phyloP scores from a whole-genome alignment of 2,888 invertebrate species.

The Tenthredo distinguenda region DNA sequence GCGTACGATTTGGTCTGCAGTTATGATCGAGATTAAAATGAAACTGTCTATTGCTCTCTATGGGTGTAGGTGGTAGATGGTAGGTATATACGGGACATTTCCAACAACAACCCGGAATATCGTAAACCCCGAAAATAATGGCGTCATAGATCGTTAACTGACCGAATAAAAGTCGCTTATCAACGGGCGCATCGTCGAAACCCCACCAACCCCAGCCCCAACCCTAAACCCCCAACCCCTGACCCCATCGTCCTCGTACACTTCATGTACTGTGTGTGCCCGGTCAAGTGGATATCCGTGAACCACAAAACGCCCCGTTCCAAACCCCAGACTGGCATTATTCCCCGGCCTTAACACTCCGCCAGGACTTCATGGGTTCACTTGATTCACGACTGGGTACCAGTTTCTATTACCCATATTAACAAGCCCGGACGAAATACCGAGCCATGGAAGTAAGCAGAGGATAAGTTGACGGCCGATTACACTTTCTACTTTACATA shows the following conservation, averaged over 20 bases:
- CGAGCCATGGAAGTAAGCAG: not conserved
- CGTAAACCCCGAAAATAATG: slow-evolving; percentile 37
- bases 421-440: not conserved
- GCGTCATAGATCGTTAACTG: slow-evolving; percentile 43
- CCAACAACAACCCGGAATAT: not conserved
- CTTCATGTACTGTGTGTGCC: not conserved
- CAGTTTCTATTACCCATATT: slow-evolving; percentile 33
- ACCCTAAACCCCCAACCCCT: not conserved
- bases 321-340: not conserved
- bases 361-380: not conserved
- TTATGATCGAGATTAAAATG: slow-evolving; percentile 32
- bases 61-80: not conserved
- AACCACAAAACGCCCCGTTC: slow-evolving; percentile 28
- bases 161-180: slow-evolving; percentile 50
- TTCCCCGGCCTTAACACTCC: not conserved
- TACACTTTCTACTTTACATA: not conserved
- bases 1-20: not conserved
- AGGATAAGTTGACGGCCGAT: not conserved
- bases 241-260: not conserved
- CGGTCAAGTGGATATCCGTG: slow-evolving; percentile 44
- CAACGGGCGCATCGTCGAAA: slow-evolving; percentile 11
- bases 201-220: not conserved
- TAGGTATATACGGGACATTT: not conserved
- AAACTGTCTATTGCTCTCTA: not conserved
- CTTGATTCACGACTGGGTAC: slow-evolving; percentile 29